Evolutionary conservation across 2,797 vertebrate species (phyloP), one percentile per base, ranked within the genome.

Genomic region (Columba guinea): DNA sequence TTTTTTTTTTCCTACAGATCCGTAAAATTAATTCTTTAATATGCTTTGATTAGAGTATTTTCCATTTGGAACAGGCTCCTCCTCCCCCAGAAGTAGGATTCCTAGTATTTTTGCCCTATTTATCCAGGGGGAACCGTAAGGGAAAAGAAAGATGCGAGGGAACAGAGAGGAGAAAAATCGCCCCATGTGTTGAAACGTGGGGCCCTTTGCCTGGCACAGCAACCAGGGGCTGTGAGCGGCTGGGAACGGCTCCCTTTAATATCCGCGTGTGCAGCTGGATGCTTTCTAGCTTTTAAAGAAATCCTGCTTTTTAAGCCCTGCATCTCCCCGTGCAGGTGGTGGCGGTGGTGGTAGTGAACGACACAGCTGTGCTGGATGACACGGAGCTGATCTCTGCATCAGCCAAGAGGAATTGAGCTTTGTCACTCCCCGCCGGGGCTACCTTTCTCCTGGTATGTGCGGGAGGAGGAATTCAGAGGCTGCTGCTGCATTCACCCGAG

Each of bases 371-470:
- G 97, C 97, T 41, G 69, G 97, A 93, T 98, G 97, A 97, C 97
- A 98, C 48, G 81, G 93, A 96, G 97, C 97, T 97, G 98, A 98
- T 98, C 97, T 97, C 97, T 96, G 97, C 98, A 98, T 97, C 98
- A 98, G 97, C 97, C 97, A 92, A 95, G 97, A 98, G 95, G 97
- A 98, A 98, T 98, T 98, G 97, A 98, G 98, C 98, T 97, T 97
- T 98, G 98, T 98, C 97, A 98, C 98, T 98, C 97, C 97, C 98
- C 93, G 58, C 95, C 93, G 98, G 98, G 98, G 98, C 98, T 96
- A 97, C 98, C 98, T 98, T 97, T 95, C 78, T 95, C 96, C 97
- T 97, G 97, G 90, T 93, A 97, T 98, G 98, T 96, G 98, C 90
- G 87, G 95, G 91, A 97, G 97, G 98, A 98, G 97, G 98, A 98